Percentiles rank a stretch among this genome's conserved stretches.
These are phyloP conservation scores for Nicator chloris DNA, from an alignment of 2,113 vertebrate genomes.

Conservation along the genomic window DNA sequence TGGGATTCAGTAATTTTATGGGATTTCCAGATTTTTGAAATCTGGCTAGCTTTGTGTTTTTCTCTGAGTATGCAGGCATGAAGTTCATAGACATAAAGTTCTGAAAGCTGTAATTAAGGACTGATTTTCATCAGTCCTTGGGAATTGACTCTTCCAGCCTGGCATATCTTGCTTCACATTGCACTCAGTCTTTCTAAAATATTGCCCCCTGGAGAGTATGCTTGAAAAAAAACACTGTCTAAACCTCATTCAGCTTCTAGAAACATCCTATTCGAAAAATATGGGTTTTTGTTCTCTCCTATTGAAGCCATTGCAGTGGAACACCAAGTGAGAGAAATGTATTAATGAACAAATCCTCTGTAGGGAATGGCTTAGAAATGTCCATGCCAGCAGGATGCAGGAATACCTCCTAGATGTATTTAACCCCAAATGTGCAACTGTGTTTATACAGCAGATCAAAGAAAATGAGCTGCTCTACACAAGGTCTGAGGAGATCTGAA, in stretches of 20 bases:
- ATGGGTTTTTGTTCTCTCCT: not conserved
- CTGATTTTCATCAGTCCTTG: not conserved
- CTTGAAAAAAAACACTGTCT: not conserved
- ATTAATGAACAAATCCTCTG: not conserved
- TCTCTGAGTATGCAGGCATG: not conserved
- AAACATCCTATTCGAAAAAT: not conserved
- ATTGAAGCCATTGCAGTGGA: not conserved
- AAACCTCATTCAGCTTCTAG: not conserved
- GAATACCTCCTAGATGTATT: not conserved
- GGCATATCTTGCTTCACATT: not conserved
- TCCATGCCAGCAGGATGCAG: not conserved
- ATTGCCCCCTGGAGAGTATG: not conserved
- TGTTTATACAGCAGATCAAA: slow-evolving; percentile 9
- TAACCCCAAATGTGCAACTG: not conserved
- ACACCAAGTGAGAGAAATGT: not conserved
- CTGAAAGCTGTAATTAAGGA: not conserved
- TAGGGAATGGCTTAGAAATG: not conserved
- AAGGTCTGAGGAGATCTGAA: not conserved
- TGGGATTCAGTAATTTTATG: not conserved
- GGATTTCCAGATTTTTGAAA: not conserved
- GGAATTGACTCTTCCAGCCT: not conserved
- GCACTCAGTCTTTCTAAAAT: not conserved
- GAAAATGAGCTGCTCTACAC: not conserved
- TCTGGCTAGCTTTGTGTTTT: not conserved
- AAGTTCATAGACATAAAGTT: not conserved